A percentile compares a stretch with the other conserved stretches of the same genome.
These are phyloP conservation scores for Tetanocera ferruginea DNA, from an alignment of 2,888 invertebrate genomes.

Conservation along the genomic window DNA sequence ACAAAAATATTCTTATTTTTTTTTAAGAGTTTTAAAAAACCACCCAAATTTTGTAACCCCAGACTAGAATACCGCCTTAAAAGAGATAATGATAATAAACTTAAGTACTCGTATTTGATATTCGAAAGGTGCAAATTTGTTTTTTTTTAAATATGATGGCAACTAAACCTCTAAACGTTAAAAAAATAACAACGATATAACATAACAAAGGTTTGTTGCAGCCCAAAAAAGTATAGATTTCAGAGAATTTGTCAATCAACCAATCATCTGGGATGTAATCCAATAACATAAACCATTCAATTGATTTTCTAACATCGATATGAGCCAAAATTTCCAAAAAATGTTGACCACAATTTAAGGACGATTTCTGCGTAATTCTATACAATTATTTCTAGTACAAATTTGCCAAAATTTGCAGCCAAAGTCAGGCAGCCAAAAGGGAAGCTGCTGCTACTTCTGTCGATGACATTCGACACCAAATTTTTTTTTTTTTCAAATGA, in stretches of 20 bases:
- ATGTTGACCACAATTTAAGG: background rate
- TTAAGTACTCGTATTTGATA: no score
- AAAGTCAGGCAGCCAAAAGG: constrained; percentile 14
- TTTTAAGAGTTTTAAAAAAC: no score
- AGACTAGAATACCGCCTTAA: no score
- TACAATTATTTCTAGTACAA: background rate
- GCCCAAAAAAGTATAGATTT: background rate
- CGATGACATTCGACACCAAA: constrained; percentile 21
- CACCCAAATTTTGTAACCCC: no score
- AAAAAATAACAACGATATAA: no score
- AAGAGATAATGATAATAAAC: no score
- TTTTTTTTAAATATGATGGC: no score
- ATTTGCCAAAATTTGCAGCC: constrained; percentile 1
- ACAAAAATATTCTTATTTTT: no score
- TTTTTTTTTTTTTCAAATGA: constrained; percentile 13
- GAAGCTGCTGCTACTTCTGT: background rate
- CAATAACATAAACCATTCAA: background rate
- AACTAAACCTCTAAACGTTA: no score
- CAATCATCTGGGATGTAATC: no score
- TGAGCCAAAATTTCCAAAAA: background rate
- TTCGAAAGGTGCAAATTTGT: no score
- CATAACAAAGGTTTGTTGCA: no score
- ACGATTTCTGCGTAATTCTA: constrained; percentile 7
- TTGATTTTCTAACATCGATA: background rate
- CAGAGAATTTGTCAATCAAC: background rate